These are phyloP conservation scores for Bibio marci DNA, from an alignment of 2,888 invertebrate genomes.

Conservation along the genomic window DNA sequence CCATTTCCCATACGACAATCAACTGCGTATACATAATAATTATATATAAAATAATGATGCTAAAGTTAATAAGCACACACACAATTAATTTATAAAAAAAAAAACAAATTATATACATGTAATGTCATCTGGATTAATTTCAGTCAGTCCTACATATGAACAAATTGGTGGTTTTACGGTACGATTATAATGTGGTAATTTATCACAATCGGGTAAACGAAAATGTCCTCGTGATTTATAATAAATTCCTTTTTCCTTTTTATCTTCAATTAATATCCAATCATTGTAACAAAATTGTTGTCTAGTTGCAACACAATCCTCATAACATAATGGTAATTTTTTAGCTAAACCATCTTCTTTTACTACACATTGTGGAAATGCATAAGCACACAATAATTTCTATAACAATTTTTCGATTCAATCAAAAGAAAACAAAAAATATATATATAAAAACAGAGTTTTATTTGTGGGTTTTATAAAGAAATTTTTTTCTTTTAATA, in stretches of 20 bases:
- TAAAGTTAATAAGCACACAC: not conserved
- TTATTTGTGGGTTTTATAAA: too few relatives aligned
- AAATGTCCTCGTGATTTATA: constrained; percentile 75
- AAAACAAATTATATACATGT: constrained; percentile 43
- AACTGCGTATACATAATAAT: constrained; percentile 30
- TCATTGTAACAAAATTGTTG: constrained; percentile 84
- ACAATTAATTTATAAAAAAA: not conserved
- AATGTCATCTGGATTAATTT: constrained; percentile 61
- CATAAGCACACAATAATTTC: constrained; percentile 79
- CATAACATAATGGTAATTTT: constrained; percentile 70
- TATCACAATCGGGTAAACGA: constrained; percentile 69
- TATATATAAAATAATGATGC: not conserved
- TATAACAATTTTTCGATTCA: constrained; percentile 19
- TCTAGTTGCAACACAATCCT: constrained; percentile 84
- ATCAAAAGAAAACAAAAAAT: not conserved
- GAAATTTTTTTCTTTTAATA: constrained; percentile 17
- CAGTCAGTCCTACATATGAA: constrained; percentile 69
- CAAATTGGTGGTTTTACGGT: constrained; percentile 50
- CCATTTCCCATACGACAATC: constrained; percentile 78
- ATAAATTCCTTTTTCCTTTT: constrained; percentile 59
- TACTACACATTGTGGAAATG: constrained; percentile 72
- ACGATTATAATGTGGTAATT: constrained; percentile 52
- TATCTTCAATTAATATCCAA: constrained; percentile 81
- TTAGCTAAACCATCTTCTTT: constrained; percentile 44
- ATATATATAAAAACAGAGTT: not conserved